Percentiles rank a stretch among this genome's conserved stretches.
phyloP scores from a whole-genome alignment of 2,888 invertebrate species.

The Spilosoma lubricipeda region DNA sequence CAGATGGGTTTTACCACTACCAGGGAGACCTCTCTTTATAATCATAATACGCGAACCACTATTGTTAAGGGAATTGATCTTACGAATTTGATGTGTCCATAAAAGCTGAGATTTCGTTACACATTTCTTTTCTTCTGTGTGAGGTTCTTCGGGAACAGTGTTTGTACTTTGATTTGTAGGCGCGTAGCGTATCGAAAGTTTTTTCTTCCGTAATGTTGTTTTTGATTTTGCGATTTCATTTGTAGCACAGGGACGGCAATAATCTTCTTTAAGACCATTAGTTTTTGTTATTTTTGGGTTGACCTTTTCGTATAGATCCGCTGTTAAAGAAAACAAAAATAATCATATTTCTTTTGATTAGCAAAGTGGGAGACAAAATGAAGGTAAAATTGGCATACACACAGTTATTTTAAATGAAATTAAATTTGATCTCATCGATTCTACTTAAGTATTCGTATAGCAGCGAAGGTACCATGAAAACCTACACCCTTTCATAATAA shows the following conservation, averaged over 20 bases:
- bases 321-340: no score
- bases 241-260: slow-evolving; percentile 12
- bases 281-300: slow-evolving; percentile 60
- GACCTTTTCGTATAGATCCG: slow-evolving; percentile 45
- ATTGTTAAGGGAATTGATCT: slow-evolving; percentile 65
- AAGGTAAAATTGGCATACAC: no score
- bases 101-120: slow-evolving; percentile 26
- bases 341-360: no score
- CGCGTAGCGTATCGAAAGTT: no score
- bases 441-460: no score
- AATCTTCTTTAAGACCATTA: slow-evolving; percentile 39
- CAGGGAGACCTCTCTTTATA: slow-evolving; percentile 91
- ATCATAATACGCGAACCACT: slow-evolving; percentile 89
- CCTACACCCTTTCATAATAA: no score
- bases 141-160: slow-evolving; percentile 40
- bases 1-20: no score
- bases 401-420: no score
- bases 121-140: background rate
- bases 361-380: no score
- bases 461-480: no score
- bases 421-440: no score
- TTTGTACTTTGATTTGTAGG: background rate
- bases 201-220: no score
- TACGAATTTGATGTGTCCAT: slow-evolving; percentile 63
- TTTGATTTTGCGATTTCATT: background rate